Base-by-base conservation (phyloP, 2,888 invertebrate genomes). In the Tridacna gigas region DNA sequence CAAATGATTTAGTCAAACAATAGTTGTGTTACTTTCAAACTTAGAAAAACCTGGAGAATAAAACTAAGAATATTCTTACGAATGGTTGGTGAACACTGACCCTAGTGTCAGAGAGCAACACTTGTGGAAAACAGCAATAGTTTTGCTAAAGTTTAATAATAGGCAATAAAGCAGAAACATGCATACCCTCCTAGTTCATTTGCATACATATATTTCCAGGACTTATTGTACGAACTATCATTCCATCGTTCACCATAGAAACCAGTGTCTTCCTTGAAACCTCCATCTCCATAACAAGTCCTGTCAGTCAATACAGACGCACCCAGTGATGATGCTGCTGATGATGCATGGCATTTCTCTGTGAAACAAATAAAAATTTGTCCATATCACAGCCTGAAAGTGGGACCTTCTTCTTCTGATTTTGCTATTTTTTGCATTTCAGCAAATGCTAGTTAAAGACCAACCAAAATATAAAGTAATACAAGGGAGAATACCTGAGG, bases 141-240 rank as follows among this genome's bases (percentile, higher is more conserved):
- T 60, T 60, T 20, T 60, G 2, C n/a, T 60, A 20, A 60, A 60
- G 20, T 20, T 60, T 60, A 60, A 4, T n/a, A 60, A 60, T 9
- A 60, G n/a, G n/a, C 9, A 20, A 18, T 60, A n/a, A 4, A 60
- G 2, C n/a, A n/a, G 18, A 4, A 37, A 37, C 2, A 3, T 28
- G 20, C 94, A 92, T 89, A 93, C 82, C 94, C 93, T 74, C 93
- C 89, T n/a, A 95, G 91, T 74, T 94, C 90, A 13, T 83, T 83
- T 0, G 94, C 91, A 15, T 91, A 89, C 60, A 88, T 85, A 91
- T 95, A 94, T 28, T 87, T 88, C 92, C 94, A 95, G 51, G 90
- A 89, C 28, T 84, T 82, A 74, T 90, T 90, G 69, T 80, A 88
- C 13, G 82, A 84, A 61, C 80, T 86, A 15, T 84, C 85, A 67